Evolutionary conservation across 92 coral and sea anemone species (phyloP).

Genomic region (Actinostola sp.): DNA sequence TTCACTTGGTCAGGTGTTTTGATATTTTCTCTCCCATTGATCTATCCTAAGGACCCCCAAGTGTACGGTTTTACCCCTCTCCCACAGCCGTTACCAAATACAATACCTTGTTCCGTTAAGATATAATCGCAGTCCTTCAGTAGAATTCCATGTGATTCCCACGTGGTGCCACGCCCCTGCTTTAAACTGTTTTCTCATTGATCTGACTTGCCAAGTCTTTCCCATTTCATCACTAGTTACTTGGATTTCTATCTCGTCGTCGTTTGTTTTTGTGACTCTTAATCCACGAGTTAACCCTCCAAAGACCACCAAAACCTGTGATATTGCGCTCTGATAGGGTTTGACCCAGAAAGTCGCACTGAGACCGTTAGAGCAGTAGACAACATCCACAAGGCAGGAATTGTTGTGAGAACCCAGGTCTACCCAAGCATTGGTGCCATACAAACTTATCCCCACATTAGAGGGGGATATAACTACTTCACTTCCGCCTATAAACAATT

Average conservation of each 20-base stretch:
- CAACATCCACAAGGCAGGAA: slow-evolving; percentile 22
- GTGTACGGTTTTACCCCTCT: no score
- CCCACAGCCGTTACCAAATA: no score
- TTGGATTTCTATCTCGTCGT: neutral
- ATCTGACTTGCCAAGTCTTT: slow-evolving; percentile 3
- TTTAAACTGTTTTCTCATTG: neutral
- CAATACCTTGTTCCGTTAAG: slow-evolving; percentile 27
- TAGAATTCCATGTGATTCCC: slow-evolving; percentile 21
- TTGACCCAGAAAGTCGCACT: slow-evolving; percentile 38
- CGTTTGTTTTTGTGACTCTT: slow-evolving; percentile 4
- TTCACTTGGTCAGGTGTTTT: no score
- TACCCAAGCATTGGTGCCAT: slow-evolving; percentile 20
- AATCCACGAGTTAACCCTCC: slow-evolving; percentile 26
- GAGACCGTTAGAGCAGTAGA: slow-evolving; percentile 10
- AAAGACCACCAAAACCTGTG: slow-evolving; percentile 7
- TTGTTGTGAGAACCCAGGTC: slow-evolving; percentile 18
- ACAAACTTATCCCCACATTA: slow-evolving; percentile 14
- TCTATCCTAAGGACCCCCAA: no score
- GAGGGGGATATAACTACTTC: slow-evolving; percentile 9
- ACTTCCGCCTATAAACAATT: neutral
- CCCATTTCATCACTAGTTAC: slow-evolving; percentile 6
- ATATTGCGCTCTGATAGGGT: neutral
- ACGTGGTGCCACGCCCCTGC: slow-evolving; percentile 34
- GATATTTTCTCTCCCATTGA: no score
- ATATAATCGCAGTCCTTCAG: slow-evolving; percentile 14